A percentile compares a stretch with the other conserved stretches of the same genome.
These are phyloP conservation scores for Gortyna flavago DNA, from an alignment of 2,888 invertebrate genomes.

Conservation along the genomic window DNA sequence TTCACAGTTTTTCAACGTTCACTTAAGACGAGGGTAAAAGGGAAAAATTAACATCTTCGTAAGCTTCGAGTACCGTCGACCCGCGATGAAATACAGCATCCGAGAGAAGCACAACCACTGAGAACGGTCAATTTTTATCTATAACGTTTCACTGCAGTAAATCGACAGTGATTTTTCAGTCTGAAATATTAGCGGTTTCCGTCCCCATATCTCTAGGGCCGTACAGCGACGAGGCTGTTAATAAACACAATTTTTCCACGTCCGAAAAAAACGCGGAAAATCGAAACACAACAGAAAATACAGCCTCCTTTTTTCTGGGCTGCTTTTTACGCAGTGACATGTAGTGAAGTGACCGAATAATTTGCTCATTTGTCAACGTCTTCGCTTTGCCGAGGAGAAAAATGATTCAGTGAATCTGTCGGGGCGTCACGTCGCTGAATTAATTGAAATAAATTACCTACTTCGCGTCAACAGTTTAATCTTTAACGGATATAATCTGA, in stretches of 20 bases:
- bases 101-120: constrained; percentile 62
- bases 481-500: constrained; percentile 76
- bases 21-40: constrained; percentile 44
- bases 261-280: constrained; percentile 64
- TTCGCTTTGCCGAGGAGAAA: constrained; percentile 84
- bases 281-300: constrained; percentile 67
- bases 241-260: constrained; percentile 78
- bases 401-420: constrained; percentile 88
- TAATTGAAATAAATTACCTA: constrained; percentile 88
- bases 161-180: constrained; percentile 83
- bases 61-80: constrained; percentile 62
- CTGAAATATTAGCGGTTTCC: constrained; percentile 83
- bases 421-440: constrained; percentile 83
- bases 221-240: constrained; percentile 74
- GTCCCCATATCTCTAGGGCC: constrained; percentile 77
- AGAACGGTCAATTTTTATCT: constrained; percentile 84
- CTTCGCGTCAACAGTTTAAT: constrained; percentile 81
- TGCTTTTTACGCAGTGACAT: constrained; percentile 72
- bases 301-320: constrained; percentile 57
- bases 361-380: constrained; percentile 87
- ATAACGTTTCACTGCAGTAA: constrained; percentile 81
- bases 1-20: constrained; percentile 54
- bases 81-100: constrained; percentile 70
- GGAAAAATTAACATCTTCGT: constrained; percentile 65
- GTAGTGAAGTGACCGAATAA: constrained; percentile 86